A percentile compares a stretch with the other conserved stretches of the same genome.
Evolutionary conservation across 2,888 invertebrate species (phyloP).

Genomic region (Gastrophysa polygoni): DNA sequence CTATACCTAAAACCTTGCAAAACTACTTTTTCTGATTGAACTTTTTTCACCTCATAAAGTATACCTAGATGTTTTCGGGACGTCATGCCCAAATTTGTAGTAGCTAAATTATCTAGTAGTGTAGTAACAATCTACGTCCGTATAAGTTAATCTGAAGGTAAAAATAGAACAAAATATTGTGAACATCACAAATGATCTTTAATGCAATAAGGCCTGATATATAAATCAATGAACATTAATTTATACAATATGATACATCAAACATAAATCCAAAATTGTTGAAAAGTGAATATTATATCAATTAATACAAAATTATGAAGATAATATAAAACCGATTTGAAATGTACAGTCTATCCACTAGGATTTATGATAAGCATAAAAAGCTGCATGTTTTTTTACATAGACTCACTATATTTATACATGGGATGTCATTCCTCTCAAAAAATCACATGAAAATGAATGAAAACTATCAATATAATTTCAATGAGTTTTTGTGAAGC

Average conservation of each 20-base stretch:
- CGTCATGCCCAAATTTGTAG: no score
- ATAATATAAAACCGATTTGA: constrained; percentile 34
- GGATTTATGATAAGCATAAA: constrained; percentile 42
- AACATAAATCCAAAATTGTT: constrained; percentile 39
- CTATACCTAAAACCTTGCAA: no score
- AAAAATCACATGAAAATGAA: constrained; percentile 26
- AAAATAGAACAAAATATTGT: constrained; percentile 17
- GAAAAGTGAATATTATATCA: constrained; percentile 27
- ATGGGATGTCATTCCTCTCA: constrained; percentile 44
- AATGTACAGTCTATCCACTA: constrained; percentile 45
- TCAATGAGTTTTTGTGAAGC: background rate
- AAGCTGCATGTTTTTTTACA: constrained; percentile 49
- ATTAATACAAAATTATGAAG: constrained; percentile 35
- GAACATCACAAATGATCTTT: constrained; percentile 51
- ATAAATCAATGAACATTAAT: constrained; percentile 52
- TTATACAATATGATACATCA: constrained; percentile 56
- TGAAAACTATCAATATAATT: constrained; percentile 1
- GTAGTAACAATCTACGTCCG: no score
- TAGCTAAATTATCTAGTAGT: no score
- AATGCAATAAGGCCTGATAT: constrained; percentile 56
- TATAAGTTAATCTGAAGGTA: background rate
- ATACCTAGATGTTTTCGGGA: no score
- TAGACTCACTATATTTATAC: constrained; percentile 45
- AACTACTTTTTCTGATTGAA: no score
- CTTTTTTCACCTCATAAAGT: no score